Conservation (phyloP, 2,888 invertebrate species). For the Oligia strigilis region DNA sequence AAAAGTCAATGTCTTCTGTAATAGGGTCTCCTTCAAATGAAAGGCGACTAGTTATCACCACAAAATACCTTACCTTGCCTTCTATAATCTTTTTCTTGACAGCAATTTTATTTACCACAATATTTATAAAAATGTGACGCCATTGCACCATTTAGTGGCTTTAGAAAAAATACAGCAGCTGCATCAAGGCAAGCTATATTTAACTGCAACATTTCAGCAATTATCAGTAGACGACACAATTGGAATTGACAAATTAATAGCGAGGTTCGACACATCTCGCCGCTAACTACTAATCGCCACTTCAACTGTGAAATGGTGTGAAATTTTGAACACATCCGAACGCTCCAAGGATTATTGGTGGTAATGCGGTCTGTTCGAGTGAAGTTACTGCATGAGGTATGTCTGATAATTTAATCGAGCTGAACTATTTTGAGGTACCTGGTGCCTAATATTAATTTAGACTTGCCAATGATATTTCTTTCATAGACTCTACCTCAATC, state of each 20-base stretch:
- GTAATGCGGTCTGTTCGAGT: slow-evolving; percentile 48
- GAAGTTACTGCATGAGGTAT: slow-evolving; percentile 29
- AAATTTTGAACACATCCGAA: slow-evolving; percentile 72
- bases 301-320: slow-evolving; percentile 80
- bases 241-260: slow-evolving; percentile 84
- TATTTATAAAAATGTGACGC: neutral
- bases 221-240: slow-evolving; percentile 79
- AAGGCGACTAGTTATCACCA: neutral
- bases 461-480: neutral
- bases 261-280: slow-evolving; percentile 73
- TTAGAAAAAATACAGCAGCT: slow-evolving; percentile 15
- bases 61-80: neutral
- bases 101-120: neutral
- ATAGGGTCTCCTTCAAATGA: no score
- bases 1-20: neutral
- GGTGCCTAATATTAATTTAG: neutral
- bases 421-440: neutral
- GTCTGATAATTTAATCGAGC: slow-evolving; percentile 2
- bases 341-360: slow-evolving; percentile 53
- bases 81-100: neutral
- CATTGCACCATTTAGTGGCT: neutral
- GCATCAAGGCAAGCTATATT: slow-evolving; percentile 65
- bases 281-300: slow-evolving; percentile 80
- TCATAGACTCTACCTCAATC: neutral
- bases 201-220: slow-evolving; percentile 75